Conservation (phyloP, 2,113 vertebrate genomes). For the Varanus salvator region DNA sequence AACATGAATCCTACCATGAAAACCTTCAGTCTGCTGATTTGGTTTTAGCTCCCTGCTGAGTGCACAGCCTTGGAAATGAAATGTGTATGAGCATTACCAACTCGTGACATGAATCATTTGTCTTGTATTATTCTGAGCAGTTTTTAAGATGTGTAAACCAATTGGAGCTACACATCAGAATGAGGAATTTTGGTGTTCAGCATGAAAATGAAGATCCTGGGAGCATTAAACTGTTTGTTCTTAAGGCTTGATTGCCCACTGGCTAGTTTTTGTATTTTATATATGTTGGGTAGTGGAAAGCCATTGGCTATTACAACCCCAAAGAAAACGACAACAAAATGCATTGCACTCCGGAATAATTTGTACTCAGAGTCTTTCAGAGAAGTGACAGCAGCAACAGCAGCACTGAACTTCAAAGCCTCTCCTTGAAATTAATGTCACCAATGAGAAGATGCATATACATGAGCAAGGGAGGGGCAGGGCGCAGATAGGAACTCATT, state of each 20-base stretch:
- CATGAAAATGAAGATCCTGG: not conserved
- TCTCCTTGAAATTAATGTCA: slow-evolving; percentile 18
- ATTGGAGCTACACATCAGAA: not conserved
- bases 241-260: not conserved
- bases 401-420: not conserved
- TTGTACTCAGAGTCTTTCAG: slow-evolving; percentile 12
- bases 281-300: not conserved
- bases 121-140: slow-evolving; percentile 33
- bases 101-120: slow-evolving; percentile 1
- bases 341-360: not conserved
- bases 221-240: not conserved
- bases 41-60: slow-evolving; percentile 17
- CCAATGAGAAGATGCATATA: not conserved
- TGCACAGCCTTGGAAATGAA: slow-evolving; percentile 30
- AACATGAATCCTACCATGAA: slow-evolving; percentile 8
- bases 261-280: not conserved
- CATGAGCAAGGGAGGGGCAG: accelerated
- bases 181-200: not conserved
- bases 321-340: not conserved
- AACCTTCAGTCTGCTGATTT: slow-evolving; percentile 32
- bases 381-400: not conserved
- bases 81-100: not conserved
- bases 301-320: not conserved
- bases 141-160: slow-evolving; percentile 37
- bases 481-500: not conserved